These are phyloP conservation scores for Amia ocellicauda DNA, from an alignment of 2,113 vertebrate genomes.

Conservation along the genomic window DNA sequence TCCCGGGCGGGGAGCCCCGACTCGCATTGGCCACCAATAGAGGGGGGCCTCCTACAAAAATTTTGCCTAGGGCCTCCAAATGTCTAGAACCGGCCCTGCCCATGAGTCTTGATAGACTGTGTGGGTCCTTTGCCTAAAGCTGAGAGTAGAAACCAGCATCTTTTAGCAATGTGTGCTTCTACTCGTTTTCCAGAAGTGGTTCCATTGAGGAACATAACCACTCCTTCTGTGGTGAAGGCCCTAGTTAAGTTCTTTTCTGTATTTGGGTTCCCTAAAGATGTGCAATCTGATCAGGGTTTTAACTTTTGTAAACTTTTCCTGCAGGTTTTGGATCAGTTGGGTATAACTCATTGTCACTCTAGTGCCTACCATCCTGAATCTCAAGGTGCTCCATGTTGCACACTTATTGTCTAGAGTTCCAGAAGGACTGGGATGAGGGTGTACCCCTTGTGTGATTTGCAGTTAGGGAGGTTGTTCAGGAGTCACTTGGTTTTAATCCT, in stretches of 20 bases:
- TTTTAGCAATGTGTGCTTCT: background rate
- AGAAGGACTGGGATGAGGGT: too few species aligned
- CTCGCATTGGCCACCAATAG: too few species aligned
- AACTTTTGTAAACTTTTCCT: background rate
- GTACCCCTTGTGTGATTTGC: too few species aligned
- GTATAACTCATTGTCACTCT: background rate
- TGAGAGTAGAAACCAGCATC: background rate
- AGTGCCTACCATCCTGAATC: constrained; percentile 3
- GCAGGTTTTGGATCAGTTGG: background rate
- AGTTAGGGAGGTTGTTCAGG: too few species aligned
- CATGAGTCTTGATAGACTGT: constrained; percentile 15
- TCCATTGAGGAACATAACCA: background rate
- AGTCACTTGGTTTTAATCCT: too few species aligned
- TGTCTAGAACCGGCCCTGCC: too few species aligned
- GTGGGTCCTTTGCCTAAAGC: constrained; percentile 4
- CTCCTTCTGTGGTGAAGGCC: background rate
- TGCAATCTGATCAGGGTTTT: background rate
- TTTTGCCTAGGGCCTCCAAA: too few species aligned
- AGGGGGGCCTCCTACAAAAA: too few species aligned
- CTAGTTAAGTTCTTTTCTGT: background rate
- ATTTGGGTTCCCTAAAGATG: constrained; percentile 7
- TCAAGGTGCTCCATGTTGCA: constrained; percentile 1
- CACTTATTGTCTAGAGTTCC: background rate
- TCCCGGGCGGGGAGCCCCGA: too few species aligned
- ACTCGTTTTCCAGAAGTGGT: constrained; percentile 12